A percentile compares a stretch with the other conserved stretches of the same genome.
Conservation (phyloP, 2,797 vertebrate genomes). For the Valencia hispanica region DNA sequence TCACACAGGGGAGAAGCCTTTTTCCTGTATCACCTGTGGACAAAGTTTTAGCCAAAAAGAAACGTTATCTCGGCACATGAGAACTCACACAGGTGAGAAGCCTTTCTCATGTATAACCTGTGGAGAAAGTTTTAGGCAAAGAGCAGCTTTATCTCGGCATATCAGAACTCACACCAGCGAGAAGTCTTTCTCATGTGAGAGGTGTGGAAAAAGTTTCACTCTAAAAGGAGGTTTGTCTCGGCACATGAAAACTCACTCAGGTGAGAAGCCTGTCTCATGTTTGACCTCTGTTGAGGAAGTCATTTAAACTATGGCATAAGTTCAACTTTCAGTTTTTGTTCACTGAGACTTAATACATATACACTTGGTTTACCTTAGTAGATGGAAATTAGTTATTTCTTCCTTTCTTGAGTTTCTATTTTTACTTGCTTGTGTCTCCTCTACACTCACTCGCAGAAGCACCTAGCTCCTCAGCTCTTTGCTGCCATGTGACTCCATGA, state of each 20-base stretch:
- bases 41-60: background rate
- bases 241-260: slow-evolving; percentile 1
- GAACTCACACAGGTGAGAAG: background rate
- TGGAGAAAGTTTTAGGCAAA: slow-evolving; percentile 1
- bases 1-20: background rate
- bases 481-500: too few species aligned
- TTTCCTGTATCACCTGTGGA: background rate
- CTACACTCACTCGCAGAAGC: too few species aligned
- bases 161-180: background rate
- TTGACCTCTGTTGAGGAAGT: background rate
- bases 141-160: background rate
- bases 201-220: background rate
- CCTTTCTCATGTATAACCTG: background rate
- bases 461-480: too few species aligned
- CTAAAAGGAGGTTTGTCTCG: background rate
- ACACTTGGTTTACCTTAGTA: too few species aligned
- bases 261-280: background rate
- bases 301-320: too few species aligned
- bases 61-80: background rate
- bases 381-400: too few species aligned
- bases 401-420: too few species aligned
- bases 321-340: background rate
- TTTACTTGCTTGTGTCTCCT: too few species aligned
- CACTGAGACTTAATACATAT: too few species aligned
- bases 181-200: background rate